A percentile compares a stretch with the other conserved stretches of the same genome.
phyloP scores from a whole-genome alignment of 2,888 invertebrate species.

The Tetrapedia diversipes region DNA sequence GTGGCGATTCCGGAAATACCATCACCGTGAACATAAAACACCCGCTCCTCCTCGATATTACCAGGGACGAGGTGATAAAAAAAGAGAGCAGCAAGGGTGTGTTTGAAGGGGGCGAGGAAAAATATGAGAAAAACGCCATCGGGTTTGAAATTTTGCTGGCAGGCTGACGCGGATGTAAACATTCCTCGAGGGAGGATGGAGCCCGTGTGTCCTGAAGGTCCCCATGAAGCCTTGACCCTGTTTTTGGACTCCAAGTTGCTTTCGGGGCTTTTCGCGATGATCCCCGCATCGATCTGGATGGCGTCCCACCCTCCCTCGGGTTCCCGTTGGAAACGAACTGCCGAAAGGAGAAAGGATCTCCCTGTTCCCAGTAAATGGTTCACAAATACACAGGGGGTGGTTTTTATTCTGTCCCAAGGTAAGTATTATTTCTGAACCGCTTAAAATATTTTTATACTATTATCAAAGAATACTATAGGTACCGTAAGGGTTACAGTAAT shows the following conservation, averaged over 20 bases:
- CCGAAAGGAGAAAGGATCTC: constrained; percentile 19
- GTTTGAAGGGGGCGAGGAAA: neutral
- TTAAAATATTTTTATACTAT: no score
- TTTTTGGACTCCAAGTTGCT: constrained; percentile 43
- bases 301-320: constrained; percentile 43
- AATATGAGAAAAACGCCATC: neutral
- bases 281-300: constrained; percentile 67
- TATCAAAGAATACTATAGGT: no score
- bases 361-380: neutral
- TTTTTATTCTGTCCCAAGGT: neutral
- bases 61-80: neutral
- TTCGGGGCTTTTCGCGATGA: constrained; percentile 48
- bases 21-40: no score
- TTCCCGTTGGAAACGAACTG: constrained; percentile 26
- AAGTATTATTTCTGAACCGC: no score
- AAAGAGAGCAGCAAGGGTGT: no score
- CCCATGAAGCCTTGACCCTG: constrained; percentile 67
- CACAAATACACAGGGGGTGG: neutral
- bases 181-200: constrained; percentile 32
- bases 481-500: no score
- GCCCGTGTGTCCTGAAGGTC: constrained; percentile 41
- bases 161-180: constrained; percentile 41
- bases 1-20: no score
- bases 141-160: neutral
- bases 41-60: no score